Conservation (phyloP, 2,797 vertebrate species). For the Rhadinocentrus ornatus region DNA sequence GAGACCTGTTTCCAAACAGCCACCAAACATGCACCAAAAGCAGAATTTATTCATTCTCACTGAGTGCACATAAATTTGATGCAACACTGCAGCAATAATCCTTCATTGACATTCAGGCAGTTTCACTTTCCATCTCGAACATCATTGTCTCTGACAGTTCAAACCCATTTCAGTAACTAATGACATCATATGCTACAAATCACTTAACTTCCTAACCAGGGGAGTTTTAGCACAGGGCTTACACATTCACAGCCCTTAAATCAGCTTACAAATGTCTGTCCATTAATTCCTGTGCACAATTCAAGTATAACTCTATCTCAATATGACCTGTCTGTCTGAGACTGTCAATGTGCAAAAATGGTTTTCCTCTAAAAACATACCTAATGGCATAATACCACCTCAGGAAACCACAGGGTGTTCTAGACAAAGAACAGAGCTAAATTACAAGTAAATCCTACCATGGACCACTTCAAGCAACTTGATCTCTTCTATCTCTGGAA, state of each 20-base stretch:
- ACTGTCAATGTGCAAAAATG: not conserved
- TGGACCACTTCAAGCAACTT: not conserved
- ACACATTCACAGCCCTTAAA: constrained; percentile 23
- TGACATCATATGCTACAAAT: constrained; percentile 65
- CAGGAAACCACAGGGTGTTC: not conserved
- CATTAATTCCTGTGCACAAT: constrained; percentile 30
- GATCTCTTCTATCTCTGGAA: not conserved
- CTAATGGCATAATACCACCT: not conserved
- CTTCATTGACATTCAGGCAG: constrained; percentile 70
- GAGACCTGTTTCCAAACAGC: constrained; percentile 48
- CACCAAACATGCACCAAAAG: constrained; percentile 17
- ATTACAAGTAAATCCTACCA: not conserved
- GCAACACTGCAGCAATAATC: constrained; percentile 74
- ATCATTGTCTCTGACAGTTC: constrained; percentile 68
- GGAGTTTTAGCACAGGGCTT: constrained; percentile 22
- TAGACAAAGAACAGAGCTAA: not conserved
- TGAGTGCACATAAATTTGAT: constrained; percentile 70
- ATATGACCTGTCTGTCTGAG: not conserved
- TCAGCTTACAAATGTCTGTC: constrained; percentile 16
- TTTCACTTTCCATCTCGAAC: constrained; percentile 55
- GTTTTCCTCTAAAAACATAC: not conserved
- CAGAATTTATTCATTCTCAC: constrained; percentile 58
- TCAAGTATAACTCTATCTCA: not conserved
- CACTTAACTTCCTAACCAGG: constrained; percentile 45
- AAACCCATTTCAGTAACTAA: constrained; percentile 66